Evolutionary conservation across 2,797 vertebrate species (phyloP), one percentile per base, ranked within the genome.

Genomic region (Pangasius sanitwongsei): DNA sequence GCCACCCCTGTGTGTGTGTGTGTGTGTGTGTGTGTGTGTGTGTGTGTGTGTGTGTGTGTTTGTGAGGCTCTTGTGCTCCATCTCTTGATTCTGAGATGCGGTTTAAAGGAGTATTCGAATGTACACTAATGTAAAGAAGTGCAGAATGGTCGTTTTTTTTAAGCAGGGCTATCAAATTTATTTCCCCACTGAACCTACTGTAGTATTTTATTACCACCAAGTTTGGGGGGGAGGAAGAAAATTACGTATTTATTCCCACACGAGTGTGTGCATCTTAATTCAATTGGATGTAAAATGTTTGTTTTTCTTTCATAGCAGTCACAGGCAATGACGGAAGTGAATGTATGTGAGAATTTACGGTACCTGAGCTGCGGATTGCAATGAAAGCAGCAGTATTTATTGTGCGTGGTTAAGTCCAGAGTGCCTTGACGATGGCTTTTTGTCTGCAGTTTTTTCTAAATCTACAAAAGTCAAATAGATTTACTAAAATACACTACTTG

Each of bases 341-440:
- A 83, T 88, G 85, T 84, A 89, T 57, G 65, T 81, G 74, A 12
- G 3, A 31, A 6, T 31, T 57, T 75, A 41, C 41, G 84, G 86
- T 86, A 89, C 87, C 84, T 87, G 74, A 87, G 65, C 41, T 85
- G 65, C 28, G 15, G 57, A n/a, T 63, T 81, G 80, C 84, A 87
- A 53, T 86, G 65, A 88, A 81, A 84, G 70, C 78, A n/a, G 37
- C 87, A 85, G 89, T 89, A 89, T 90, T 90, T 87, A 90, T 90
- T 88, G 20, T 1, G 69, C 11, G 31, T 59, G 28, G 48, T 78
- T 77, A 61, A 31, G 69, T 77, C 69, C 81, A 87, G 65, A 91
- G 92, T 93, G 92, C 92, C 92, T 93, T 92, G 74, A 88, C 31
- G 67, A 80, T 72, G 74, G 63, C 28, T 63, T 31, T 12, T 86